Evolutionary conservation across 1,140 invertebrate species (phyloP).

Genomic region (Leptinotarsa undecemlineata): DNA sequence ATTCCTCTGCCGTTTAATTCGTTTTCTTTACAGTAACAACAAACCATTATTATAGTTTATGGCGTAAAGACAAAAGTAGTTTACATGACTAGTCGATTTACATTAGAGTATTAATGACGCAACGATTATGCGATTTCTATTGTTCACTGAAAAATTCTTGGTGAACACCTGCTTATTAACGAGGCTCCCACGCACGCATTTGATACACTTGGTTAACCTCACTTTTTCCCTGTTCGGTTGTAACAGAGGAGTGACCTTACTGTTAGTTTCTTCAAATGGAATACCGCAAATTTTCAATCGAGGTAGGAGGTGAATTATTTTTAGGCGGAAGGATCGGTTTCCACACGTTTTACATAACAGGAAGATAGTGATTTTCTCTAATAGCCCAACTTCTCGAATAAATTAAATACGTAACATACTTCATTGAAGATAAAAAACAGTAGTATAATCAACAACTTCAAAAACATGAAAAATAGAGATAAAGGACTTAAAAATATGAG

Average conservation of each 20-base stretch:
- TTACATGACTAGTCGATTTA: conserved; percentile 3
- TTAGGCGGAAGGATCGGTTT: too few species aligned
- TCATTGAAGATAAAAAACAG: too few species aligned
- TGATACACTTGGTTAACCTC: conserved; percentile 2
- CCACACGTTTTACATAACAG: too few species aligned
- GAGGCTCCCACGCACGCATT: conserved; percentile 7
- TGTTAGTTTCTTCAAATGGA: background rate
- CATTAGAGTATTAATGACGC: background rate
- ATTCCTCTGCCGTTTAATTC: background rate
- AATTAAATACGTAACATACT: too few species aligned
- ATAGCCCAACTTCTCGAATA: too few species aligned
- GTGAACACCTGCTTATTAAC: background rate
- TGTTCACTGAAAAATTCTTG: background rate
- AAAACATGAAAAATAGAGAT: too few species aligned
- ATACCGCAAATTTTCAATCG: background rate
- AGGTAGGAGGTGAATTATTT: too few species aligned
- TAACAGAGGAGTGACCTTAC: background rate
- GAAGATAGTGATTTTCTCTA: too few species aligned
- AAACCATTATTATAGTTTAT: background rate
- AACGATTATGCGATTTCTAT: conserved; percentile 6
- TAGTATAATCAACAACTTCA: too few species aligned
- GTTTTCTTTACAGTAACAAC: background rate
- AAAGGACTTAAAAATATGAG: too few species aligned
- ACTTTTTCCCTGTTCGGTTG: conserved; percentile 4
- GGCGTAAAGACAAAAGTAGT: background rate